These are phyloP conservation scores for Patiria pectinifera DNA, from an alignment of 53 echinoderm and acorn worm genomes.

Conservation along the genomic window DNA sequence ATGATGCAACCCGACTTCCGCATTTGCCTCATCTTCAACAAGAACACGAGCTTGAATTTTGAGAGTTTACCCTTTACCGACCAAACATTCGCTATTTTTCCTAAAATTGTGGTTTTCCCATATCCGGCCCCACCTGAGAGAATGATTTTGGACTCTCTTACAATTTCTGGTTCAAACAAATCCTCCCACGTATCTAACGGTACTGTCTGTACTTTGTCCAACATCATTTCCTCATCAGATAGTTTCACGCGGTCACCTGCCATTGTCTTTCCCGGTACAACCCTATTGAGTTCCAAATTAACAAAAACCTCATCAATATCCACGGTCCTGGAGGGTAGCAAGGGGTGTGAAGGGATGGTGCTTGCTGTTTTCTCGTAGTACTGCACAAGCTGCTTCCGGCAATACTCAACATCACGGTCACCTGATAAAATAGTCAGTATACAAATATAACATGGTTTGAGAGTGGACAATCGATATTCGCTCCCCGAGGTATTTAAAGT, in stretches of 20 bases:
- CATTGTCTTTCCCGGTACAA: neutral
- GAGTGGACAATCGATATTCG: too few relatives aligned
- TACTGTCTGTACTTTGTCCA: neutral
- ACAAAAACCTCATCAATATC: neutral
- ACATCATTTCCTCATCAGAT: neutral
- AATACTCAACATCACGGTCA: too few relatives aligned
- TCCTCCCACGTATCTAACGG: neutral
- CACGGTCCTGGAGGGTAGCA: neutral
- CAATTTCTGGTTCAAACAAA: neutral
- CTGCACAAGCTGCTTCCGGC: too few relatives aligned
- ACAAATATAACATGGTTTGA: too few relatives aligned
- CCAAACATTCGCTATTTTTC: neutral
- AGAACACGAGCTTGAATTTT: conserved; percentile 10
- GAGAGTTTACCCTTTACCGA: neutral
- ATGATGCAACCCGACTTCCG: conserved; percentile 14
- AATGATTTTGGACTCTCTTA: neutral
- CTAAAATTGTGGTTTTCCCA: conserved; percentile 6
- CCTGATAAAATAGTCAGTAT: too few relatives aligned
- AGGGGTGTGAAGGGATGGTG: neutral
- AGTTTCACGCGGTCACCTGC: too few relatives aligned
- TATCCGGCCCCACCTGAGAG: conserved; percentile 1
- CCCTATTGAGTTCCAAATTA: neutral
- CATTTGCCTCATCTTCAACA: neutral
- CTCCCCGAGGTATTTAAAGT: too few relatives aligned
- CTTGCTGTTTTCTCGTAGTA: neutral